Conservation (phyloP, 2,888 invertebrate genomes). For the Acronicta aceris region DNA sequence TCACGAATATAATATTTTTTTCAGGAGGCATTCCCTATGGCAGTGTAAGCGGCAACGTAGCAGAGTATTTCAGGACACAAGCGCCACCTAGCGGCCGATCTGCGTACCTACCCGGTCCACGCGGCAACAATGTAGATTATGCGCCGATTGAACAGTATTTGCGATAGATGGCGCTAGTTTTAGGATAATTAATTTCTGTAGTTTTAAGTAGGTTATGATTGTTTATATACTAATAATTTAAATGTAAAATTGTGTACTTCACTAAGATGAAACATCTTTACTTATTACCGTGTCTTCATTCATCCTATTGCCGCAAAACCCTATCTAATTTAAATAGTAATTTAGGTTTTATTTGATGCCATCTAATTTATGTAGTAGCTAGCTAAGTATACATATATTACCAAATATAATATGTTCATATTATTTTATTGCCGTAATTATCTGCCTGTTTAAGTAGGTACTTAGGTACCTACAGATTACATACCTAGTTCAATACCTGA, state of each 20-base stretch:
- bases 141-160: slow-evolving; percentile 79
- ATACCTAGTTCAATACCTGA: too few relatives aligned
- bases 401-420: too few relatives aligned
- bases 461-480: too few relatives aligned
- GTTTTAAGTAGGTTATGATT: neutral
- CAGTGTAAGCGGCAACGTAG: slow-evolving; percentile 89
- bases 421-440: too few relatives aligned
- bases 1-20: slow-evolving; percentile 41
- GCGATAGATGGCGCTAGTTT: slow-evolving; percentile 67
- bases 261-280: too few relatives aligned
- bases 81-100: slow-evolving; percentile 70
- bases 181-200: slow-evolving; percentile 5
- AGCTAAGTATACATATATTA: too few relatives aligned
- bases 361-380: too few relatives aligned
- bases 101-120: slow-evolving; percentile 50
- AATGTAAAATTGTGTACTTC: neutral
- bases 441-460: too few relatives aligned
- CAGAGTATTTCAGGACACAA: slow-evolving; percentile 78
- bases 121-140: slow-evolving; percentile 64
- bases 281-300: too few relatives aligned
- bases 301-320: too few relatives aligned
- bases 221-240: neutral
- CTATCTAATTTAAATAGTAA: too few relatives aligned
- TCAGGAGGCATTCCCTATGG: slow-evolving; percentile 91
- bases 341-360: too few relatives aligned